phyloP scores from a whole-genome alignment of 2,888 invertebrate species.

The Pseudanteris insignis region DNA sequence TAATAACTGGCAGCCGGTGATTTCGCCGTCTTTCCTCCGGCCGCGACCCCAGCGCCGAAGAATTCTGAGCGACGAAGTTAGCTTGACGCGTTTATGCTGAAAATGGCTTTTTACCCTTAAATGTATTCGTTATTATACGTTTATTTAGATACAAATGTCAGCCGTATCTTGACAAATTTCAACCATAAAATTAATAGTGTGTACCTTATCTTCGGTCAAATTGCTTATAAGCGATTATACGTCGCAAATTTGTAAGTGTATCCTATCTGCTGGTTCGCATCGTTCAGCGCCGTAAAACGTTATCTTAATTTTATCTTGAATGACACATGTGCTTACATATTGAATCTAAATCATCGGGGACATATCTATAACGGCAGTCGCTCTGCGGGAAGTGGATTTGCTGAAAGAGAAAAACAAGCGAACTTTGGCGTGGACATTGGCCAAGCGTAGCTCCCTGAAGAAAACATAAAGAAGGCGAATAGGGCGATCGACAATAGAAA shows the following conservation, averaged over 20 bases:
- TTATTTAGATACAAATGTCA: conserved; percentile 44
- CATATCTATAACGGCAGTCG: conserved; percentile 49
- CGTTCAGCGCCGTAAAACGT: conserved; percentile 1
- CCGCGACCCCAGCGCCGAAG: conserved; percentile 29
- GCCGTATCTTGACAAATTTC: conserved; percentile 23
- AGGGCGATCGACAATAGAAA: conserved; percentile 66
- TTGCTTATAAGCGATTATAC: conserved; percentile 36
- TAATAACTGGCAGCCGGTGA: conserved; percentile 56
- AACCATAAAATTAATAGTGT: conserved; percentile 19
- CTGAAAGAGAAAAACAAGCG: conserved; percentile 40
- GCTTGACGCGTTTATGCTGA: conserved; percentile 55
- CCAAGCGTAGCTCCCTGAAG: conserved; percentile 56
- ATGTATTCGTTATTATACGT: conserved; percentile 24
- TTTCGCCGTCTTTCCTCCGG: conserved; percentile 42
- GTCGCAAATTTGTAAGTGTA: conserved; percentile 6
- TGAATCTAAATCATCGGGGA: conserved; percentile 54
- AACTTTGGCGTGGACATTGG: conserved; percentile 53
- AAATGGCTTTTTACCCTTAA: conserved; percentile 54
- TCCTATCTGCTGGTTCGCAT: neutral
- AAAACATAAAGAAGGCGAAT: conserved; percentile 67
- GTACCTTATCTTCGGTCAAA: conserved; percentile 16
- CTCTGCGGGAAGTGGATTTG: conserved; percentile 42
- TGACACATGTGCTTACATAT: conserved; percentile 44
- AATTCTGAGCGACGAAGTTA: conserved; percentile 43
- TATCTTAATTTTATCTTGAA: conserved; percentile 44